Evolutionary conservation across 2,888 invertebrate genomes (phyloP).

Genomic region (Melanchra persicariae): DNA sequence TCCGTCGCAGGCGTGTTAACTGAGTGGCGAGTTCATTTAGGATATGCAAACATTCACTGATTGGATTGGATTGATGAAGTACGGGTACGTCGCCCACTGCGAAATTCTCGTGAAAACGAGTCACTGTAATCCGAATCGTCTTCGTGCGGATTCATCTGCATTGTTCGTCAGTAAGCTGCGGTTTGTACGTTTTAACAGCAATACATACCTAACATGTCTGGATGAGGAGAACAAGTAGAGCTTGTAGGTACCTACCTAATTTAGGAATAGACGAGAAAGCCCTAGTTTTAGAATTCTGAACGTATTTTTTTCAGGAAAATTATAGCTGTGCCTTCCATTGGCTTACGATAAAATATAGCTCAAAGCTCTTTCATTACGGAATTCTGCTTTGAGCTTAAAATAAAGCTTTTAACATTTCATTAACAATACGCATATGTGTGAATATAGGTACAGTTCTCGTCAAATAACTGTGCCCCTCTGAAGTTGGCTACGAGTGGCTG

Average conservation of each 20-base stretch:
- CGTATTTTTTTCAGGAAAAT: neutral
- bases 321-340: neutral
- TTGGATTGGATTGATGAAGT: conserved; percentile 41
- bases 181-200: too few species aligned
- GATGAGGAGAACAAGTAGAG: too few species aligned
- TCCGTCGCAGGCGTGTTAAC: conserved; percentile 33
- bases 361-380: conserved; percentile 15
- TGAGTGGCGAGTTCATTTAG: conserved; percentile 56
- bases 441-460: too few species aligned
- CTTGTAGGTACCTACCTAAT: too few species aligned
- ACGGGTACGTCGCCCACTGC: neutral
- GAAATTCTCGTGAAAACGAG: conserved; percentile 18
- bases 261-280: too few species aligned
- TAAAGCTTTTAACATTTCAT: neutral
- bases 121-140: conserved; percentile 5
- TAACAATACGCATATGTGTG: too few species aligned
- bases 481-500: too few species aligned
- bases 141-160: neutral
- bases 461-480: too few species aligned
- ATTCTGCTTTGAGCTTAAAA: conserved; percentile 5
- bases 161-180: neutral
- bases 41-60: conserved; percentile 58
- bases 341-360: conserved; percentile 13
- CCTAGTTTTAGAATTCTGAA: too few species aligned
- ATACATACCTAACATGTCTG: too few species aligned